Base-by-base conservation (phyloP, 2,113 vertebrate species). In the Falco punctatus region DNA sequence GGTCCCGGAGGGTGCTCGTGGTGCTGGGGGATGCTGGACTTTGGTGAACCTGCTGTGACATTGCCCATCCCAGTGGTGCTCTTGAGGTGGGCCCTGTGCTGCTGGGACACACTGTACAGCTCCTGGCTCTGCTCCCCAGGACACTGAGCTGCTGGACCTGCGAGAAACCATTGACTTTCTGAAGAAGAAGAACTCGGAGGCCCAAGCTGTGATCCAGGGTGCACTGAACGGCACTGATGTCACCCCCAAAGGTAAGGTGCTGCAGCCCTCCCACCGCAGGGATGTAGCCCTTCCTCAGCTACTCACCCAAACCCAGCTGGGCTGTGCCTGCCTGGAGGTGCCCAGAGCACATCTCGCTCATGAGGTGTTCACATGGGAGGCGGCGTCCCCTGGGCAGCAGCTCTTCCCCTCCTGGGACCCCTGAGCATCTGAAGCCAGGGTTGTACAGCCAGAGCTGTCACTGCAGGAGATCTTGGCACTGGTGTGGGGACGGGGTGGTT, bases 191-290 rank as follows among this genome's bases (percentile, higher is more conserved):
- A 99, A 99, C 90, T 98, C 99, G 0, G 99, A 99, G 96, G 99
- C 99, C 30, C 99, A 99, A 75, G 99, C 99, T 6, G 99, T 99
- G 74, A 99, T 99, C 91, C 99, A 99, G 2, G 99, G 98, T 20
- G 99, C 99, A 42, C 97, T 99, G 46, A 99, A 98, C 32, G 98
- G 97, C 89, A 98, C 98, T 3, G 99, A 99, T 19, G 91, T 98
- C 62, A 86, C 98, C 15, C 99, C 98, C 65, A 99, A 98, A 98
- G 99, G 99, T 99, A 84, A 86, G 81, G 51, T 61, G n/a, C 32
- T 81, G 65, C 64, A 61, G 12, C 48, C 15, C 48, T 38, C 46
- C 11, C 12, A 13, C 33, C 26, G 22, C 44, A 66, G 54, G n/a
- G 28, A 26, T 61, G 8, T 23, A n/a, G 55, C 46, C 33, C 42